Conservation (phyloP, 2,888 invertebrate genomes). For the Brachypalpus laphriformis region DNA sequence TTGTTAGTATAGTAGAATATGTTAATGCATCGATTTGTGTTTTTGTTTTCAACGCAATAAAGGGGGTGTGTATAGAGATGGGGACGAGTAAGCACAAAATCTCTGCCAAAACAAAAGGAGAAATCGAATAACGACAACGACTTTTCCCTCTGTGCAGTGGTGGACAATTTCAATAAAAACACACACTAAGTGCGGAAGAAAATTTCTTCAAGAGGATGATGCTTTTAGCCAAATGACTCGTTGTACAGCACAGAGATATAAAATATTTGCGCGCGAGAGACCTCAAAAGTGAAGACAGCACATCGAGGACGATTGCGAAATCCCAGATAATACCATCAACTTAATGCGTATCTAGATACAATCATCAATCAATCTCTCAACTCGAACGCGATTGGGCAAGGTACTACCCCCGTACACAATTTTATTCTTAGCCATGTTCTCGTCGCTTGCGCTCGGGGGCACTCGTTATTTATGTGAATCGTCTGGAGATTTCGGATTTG, state of each 20-base stretch:
- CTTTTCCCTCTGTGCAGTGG: conserved; percentile 1
- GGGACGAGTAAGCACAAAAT: conserved; percentile 6
- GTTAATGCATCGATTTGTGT: conserved; percentile 27
- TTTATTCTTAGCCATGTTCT: conserved; percentile 19
- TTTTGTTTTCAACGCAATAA: background rate
- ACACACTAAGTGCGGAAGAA: conserved; percentile 55
- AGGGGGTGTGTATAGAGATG: background rate
- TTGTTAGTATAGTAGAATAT: background rate
- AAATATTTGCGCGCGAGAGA: conserved; percentile 52
- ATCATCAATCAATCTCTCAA: conserved; percentile 61
- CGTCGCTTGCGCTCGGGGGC: background rate
- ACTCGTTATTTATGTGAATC: conserved; percentile 42
- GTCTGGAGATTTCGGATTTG: conserved; percentile 38
- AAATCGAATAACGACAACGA: conserved; percentile 37
- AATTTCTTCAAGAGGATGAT: conserved; percentile 51
- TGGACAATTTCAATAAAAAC: conserved; percentile 66
- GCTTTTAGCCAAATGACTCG: conserved; percentile 71
- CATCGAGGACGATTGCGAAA: background rate
- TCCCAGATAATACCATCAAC: background rate
- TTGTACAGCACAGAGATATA: conserved; percentile 38
- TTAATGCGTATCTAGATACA: conserved; percentile 18
- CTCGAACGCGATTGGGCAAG: conserved; percentile 51
- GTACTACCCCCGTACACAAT: conserved; percentile 13
- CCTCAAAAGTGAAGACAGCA: conserved; percentile 12
- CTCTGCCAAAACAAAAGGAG: conserved; percentile 21